Conservation (phyloP, 1,140 invertebrate genomes). For the Neuroterus valhalla region DNA sequence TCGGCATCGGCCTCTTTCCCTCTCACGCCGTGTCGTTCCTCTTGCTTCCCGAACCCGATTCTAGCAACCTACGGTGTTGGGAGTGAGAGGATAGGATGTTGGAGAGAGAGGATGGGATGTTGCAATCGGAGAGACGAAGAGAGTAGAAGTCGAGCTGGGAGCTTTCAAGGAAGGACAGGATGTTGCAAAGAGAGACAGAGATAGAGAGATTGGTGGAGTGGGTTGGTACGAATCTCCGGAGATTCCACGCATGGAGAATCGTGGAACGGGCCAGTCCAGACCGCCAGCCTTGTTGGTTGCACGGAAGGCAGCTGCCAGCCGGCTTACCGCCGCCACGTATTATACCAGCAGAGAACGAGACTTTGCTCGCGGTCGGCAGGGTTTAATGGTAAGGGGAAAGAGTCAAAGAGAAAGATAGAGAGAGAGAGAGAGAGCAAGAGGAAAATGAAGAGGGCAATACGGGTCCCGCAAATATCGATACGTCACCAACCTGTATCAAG, state of each 20-base stretch:
- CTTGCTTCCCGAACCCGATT: constrained; percentile 40
- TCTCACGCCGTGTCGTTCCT: constrained; percentile 36
- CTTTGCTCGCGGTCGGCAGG: constrained; percentile 38
- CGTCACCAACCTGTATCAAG: constrained; percentile 4
- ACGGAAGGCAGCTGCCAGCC: constrained; percentile 71
- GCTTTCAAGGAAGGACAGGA: constrained; percentile 36
- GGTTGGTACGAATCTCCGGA: constrained; percentile 59
- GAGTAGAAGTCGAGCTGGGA: constrained; percentile 31
- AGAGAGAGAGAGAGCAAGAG: constrained; percentile 28
- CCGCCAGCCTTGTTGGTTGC: constrained; percentile 66
- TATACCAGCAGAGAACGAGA: constrained; percentile 55
- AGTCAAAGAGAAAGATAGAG: not conserved
- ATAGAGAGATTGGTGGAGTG: not conserved
- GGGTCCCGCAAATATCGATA: constrained; percentile 25
- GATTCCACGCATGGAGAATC: constrained; percentile 69
- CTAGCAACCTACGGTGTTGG: constrained; percentile 42
- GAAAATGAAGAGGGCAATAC: not conserved
- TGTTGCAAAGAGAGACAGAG: constrained; percentile 12
- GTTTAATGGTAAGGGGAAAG: constrained; percentile 33
- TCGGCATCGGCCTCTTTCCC: constrained; percentile 61
- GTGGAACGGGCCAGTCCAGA: constrained; percentile 62
- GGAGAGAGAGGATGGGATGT: constrained; percentile 30
- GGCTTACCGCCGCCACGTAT: constrained; percentile 67
- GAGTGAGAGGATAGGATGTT: constrained; percentile 39
- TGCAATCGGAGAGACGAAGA: constrained; percentile 28